These are phyloP conservation scores for Taurulus bubalis DNA, from an alignment of 2,113 vertebrate genomes.

Conservation along the genomic window DNA sequence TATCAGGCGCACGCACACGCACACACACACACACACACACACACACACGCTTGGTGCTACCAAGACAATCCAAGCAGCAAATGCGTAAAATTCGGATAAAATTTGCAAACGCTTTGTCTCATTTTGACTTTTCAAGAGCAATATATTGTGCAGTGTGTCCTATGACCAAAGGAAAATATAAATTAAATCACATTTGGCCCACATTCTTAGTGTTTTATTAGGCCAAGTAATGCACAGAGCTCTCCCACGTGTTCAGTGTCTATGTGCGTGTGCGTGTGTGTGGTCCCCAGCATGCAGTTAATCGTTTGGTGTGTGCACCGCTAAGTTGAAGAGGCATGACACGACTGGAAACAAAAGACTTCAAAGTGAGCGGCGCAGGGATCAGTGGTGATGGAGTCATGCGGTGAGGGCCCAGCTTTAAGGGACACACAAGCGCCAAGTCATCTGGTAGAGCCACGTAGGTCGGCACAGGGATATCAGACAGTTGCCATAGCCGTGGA, in stretches of 20 bases:
- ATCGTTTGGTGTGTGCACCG: constrained; percentile 1
- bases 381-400: constrained; percentile 24
- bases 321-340: constrained; percentile 6
- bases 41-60: not conserved
- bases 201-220: not conserved
- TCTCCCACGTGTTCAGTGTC: no score
- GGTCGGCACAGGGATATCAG: not conserved
- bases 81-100: not conserved
- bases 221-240: no score
- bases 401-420: constrained; percentile 6
- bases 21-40: not conserved
- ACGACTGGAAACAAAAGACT: constrained; percentile 13
- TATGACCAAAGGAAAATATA: not conserved
- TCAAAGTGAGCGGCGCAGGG: not conserved
- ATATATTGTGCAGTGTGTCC: not conserved
- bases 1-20: not conserved
- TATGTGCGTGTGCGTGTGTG: not conserved
- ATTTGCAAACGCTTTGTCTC: not conserved
- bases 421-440: constrained; percentile 7
- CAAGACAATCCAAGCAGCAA: constrained; percentile 8
- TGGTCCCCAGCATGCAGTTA: not conserved
- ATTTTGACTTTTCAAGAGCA: not conserved
- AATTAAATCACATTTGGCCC: not conserved
- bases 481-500: not conserved
- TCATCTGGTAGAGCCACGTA: not conserved